Evolutionary conservation across 2,888 invertebrate species (phyloP), one percentile per base, ranked within the genome.

Genomic region (Gibbula magus): DNA sequence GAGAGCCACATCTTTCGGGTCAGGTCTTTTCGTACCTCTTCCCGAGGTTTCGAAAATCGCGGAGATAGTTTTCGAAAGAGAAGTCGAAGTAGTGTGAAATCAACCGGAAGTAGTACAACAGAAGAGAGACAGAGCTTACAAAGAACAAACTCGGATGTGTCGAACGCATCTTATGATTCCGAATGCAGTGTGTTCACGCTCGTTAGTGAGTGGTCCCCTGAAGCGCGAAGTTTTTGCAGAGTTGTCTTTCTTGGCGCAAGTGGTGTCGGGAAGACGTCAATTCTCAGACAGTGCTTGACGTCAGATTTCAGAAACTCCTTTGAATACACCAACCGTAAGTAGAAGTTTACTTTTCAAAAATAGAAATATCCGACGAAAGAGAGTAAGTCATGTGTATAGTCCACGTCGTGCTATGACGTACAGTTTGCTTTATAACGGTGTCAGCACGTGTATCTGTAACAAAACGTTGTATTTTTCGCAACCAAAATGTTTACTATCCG

Each of bases 11-110:
- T 89, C 3, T 83, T 86, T 92, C 94, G 97, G 84, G 95, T 98
- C 86, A 94, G 98, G 87, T 98, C 97, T 93, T 98, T 98, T 94
- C 96, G 96, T 89, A 97, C 97, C 89, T 97, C 97, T 39, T 96
- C 96, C 92, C 96, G 96, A 92, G 98, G 98, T 18, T 96, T 98
- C 10, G 82, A 86, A 45, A 98, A 97, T 93, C 95, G 97, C 75
- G 98, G 98, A 0, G 98, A 98, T 93, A 97, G 97, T 16, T 94
- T 98, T 82, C 96, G 97, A 88, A 96, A 97, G 84, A 94, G 96
- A 66, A 94, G 96, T 83, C 97, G 97, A 89, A 97, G 96, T 0
- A 96, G 96, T 90, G 96, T 97, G 92, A 96, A 96, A 35, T 87
- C 88, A 45, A 96, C 85, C 22, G 88, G 88, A 32, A 96, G 95